These are phyloP conservation scores for Atractosteus spatula DNA, from an alignment of 2,113 vertebrate genomes.

Conservation along the genomic window DNA sequence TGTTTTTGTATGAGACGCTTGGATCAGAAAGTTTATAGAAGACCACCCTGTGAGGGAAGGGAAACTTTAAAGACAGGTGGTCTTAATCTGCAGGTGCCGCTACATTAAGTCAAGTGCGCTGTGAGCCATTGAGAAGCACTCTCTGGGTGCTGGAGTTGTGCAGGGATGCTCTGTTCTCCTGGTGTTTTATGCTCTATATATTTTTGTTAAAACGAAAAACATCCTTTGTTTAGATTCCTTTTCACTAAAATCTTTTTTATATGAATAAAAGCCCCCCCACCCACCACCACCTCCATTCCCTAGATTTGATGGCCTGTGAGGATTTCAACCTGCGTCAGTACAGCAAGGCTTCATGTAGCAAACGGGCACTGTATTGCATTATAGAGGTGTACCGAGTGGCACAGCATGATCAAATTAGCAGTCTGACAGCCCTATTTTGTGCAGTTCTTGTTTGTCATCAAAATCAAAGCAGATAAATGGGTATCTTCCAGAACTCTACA, in stretches of 20 bases:
- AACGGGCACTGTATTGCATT: too few relatives aligned
- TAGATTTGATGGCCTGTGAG: conserved; percentile 38
- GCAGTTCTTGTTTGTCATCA: too few relatives aligned
- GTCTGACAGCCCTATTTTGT: too few relatives aligned
- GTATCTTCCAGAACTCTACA: too few relatives aligned
- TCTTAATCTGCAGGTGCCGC: conserved; percentile 9
- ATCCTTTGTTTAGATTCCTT: conserved; percentile 56
- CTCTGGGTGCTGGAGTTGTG: conserved; percentile 4
- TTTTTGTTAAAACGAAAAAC: conserved; percentile 42
- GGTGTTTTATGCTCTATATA: conserved; percentile 24
- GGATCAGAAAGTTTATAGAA: background rate
- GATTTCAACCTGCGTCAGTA: conserved; percentile 9
- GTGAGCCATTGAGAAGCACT: conserved; percentile 47
- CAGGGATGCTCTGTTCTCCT: conserved; percentile 7
- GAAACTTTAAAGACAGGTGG: conserved; percentile 6
- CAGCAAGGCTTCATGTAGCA: background rate
- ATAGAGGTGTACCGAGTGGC: too few relatives aligned
- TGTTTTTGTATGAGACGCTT: conserved; percentile 2
- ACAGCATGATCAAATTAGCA: too few relatives aligned
- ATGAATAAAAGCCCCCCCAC: conserved; percentile 50
- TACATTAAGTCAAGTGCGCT: background rate
- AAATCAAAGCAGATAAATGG: too few relatives aligned
- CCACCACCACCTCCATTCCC: conserved; percentile 45
- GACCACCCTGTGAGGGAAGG: conserved; percentile 15
- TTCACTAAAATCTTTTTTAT: conserved; percentile 60